phyloP scores from a whole-genome alignment of 2,797 vertebrate genomes.

The Muscicapa comitata region DNA sequence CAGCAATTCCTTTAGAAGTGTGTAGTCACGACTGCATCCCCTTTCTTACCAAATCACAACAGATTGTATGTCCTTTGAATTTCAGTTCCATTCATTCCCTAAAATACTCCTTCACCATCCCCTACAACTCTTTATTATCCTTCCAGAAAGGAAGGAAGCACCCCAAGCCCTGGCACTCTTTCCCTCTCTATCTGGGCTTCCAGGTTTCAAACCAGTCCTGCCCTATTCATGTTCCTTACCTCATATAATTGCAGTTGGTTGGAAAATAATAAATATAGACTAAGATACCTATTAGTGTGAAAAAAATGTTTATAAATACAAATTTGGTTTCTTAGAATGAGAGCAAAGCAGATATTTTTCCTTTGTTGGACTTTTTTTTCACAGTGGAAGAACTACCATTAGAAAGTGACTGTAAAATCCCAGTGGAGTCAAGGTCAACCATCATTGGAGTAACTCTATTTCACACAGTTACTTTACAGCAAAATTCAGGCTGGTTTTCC shows the following conservation, averaged over 20 bases:
- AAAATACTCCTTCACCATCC: not conserved
- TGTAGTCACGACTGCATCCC: not conserved
- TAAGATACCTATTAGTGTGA: not conserved
- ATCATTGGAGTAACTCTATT: not conserved
- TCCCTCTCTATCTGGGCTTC: not conserved
- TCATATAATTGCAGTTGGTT: not conserved
- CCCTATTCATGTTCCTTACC: not conserved
- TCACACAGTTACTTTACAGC: not conserved
- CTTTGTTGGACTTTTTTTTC: not conserved
- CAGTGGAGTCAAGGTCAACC: not conserved
- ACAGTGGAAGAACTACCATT: not conserved
- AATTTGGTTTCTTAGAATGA: not conserved
- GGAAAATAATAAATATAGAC: not conserved
- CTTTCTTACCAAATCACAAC: not conserved
- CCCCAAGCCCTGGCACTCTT: not conserved
- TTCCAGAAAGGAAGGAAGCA: not conserved
- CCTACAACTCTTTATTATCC: not conserved
- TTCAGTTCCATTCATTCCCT: not conserved
- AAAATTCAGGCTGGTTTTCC: slow-evolving; percentile 8
- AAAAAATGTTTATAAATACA: not conserved
- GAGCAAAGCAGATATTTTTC: not conserved
- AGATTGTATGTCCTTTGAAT: not conserved
- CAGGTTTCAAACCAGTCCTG: not conserved
- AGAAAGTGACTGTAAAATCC: not conserved
- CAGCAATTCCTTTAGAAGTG: not conserved